These are phyloP conservation scores for Hypomesus transpacificus DNA, from an alignment of 2,113 vertebrate genomes.

Conservation along the genomic window DNA sequence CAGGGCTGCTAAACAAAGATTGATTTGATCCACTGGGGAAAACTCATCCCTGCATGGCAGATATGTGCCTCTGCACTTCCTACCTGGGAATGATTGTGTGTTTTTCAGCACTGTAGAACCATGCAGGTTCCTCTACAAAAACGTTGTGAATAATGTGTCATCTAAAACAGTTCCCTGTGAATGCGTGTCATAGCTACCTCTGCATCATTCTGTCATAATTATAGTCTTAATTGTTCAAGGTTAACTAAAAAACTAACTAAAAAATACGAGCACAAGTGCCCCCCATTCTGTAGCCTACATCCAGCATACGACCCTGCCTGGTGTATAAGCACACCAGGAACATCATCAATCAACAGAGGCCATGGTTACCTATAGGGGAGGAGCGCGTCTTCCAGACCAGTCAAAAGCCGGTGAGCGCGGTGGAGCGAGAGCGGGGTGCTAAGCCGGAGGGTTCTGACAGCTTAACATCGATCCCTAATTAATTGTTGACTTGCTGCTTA, in stretches of 20 bases:
- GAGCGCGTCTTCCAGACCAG: background rate
- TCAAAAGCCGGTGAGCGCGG: background rate
- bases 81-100: background rate
- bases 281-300: background rate
- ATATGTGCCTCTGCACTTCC: background rate
- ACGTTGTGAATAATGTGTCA: background rate
- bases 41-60: background rate
- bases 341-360: slow-evolving; percentile 17
- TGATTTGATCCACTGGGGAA: background rate
- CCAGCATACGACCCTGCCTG: background rate
- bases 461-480: slow-evolving; percentile 35
- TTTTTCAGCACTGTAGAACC: background rate
- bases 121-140: background rate
- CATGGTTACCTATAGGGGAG: background rate
- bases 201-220: background rate
- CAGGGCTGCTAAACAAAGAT: background rate
- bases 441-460: slow-evolving; percentile 26
- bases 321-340: slow-evolving; percentile 6
- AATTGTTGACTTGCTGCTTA: slow-evolving; percentile 30
- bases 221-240: background rate
- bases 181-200: background rate
- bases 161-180: background rate
- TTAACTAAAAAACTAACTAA: background rate
- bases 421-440: background rate
- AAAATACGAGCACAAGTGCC: background rate